These are phyloP conservation scores for Nasonia longicornis DNA, from an alignment of 1,140 invertebrate species.

Conservation along the genomic window DNA sequence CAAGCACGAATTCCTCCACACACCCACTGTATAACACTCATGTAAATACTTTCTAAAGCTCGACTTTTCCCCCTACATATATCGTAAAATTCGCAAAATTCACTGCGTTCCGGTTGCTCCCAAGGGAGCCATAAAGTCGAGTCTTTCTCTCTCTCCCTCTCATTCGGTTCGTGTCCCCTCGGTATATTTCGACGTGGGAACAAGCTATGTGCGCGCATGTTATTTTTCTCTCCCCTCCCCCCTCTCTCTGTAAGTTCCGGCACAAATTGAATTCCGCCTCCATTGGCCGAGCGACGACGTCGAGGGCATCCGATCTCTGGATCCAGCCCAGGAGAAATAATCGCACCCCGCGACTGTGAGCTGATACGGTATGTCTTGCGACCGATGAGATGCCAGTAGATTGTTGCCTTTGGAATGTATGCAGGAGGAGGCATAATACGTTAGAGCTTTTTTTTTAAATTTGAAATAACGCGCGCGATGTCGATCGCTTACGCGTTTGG, in stretches of 20 bases:
- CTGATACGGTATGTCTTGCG: background rate
- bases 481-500: too few species aligned
- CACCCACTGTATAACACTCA: background rate
- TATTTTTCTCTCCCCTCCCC: too few species aligned
- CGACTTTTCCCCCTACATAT: background rate
- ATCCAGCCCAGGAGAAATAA: slow-evolving; percentile 29
- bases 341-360: background rate
- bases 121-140: background rate
- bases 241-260: background rate
- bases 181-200: background rate
- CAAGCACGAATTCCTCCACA: too few species aligned
- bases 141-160: background rate
- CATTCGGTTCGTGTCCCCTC: background rate
- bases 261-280: slow-evolving; percentile 19
- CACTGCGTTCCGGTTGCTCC: background rate
- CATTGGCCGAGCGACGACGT: background rate
- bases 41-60: background rate
- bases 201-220: too few species aligned
- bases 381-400: background rate
- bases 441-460: too few species aligned
- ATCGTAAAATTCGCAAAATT: background rate
- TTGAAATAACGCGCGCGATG: too few species aligned
- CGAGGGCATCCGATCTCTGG: background rate
- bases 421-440: too few species aligned
- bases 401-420: too few species aligned